Percentiles rank a stretch among this genome's conserved stretches.
phyloP scores from a whole-genome alignment of 2,888 invertebrate species.

The Mythimna impura region DNA sequence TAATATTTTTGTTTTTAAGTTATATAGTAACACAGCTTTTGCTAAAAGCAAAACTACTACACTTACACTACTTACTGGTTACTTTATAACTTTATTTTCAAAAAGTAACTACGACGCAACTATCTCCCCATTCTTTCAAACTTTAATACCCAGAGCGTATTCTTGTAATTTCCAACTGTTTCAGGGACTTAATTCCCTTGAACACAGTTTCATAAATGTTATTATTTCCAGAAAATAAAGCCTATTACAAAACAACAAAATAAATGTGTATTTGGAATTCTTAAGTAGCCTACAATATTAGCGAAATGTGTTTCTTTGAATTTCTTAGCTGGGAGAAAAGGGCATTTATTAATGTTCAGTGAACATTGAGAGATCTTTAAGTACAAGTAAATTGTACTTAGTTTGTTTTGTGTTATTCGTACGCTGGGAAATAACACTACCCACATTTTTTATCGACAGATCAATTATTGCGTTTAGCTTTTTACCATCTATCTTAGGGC shows the following conservation, averaged over 20 bases:
- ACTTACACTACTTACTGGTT: too few species aligned
- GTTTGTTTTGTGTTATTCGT: slow-evolving; percentile 1
- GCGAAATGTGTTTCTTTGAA: slow-evolving; percentile 7
- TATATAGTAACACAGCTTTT: background rate
- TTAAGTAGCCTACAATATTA: slow-evolving; percentile 13
- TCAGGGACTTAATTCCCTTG: background rate
- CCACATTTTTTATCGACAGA: background rate
- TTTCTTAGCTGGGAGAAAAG: background rate
- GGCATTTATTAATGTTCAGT: slow-evolving; percentile 8
- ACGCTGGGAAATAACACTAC: background rate
- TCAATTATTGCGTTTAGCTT: background rate
- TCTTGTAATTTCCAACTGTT: slow-evolving; percentile 1
- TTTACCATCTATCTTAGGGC: too few species aligned
- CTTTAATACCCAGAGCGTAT: background rate
- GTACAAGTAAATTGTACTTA: background rate
- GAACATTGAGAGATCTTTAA: slow-evolving; percentile 1
- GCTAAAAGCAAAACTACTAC: too few species aligned
- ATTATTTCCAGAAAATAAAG: slow-evolving; percentile 18
- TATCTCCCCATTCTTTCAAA: background rate
- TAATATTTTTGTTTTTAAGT: too few species aligned
- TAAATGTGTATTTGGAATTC: slow-evolving; percentile 13
- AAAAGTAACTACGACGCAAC: background rate
- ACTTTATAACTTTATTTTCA: too few species aligned
- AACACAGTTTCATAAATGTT: slow-evolving; percentile 23
- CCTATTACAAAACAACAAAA: slow-evolving; percentile 20